phyloP scores from a whole-genome alignment of 2,113 vertebrate species.

The Anthoscopus minutus region DNA sequence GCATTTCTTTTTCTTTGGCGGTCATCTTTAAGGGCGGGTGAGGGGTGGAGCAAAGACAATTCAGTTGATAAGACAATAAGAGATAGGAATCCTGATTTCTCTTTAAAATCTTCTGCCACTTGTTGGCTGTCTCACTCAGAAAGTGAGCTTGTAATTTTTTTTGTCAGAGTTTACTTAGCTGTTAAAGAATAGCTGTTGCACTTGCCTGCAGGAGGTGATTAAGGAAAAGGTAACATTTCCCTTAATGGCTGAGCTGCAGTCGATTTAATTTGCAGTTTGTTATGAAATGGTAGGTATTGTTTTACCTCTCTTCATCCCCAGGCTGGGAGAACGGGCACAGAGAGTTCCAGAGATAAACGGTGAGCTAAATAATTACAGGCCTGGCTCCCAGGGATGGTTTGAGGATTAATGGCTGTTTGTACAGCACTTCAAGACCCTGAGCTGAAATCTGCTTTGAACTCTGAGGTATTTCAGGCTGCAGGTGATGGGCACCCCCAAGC shows the following conservation, averaged over 20 bases:
- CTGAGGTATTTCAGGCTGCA: background rate
- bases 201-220: background rate
- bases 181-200: background rate
- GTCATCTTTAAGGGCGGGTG: background rate
- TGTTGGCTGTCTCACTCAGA: background rate
- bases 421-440: background rate
- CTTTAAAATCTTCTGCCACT: background rate
- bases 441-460: background rate
- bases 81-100: background rate
- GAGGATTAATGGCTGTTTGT: slow-evolving; percentile 32
- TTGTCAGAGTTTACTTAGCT: background rate
- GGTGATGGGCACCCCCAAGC: background rate
- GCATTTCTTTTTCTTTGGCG: background rate
- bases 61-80: background rate
- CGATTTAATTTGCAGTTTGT: slow-evolving; percentile 19
- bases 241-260: background rate
- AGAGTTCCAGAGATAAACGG: background rate
- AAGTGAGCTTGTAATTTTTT: background rate
- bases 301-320: background rate
- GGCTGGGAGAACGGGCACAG: background rate
- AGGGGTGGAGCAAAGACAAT: background rate
- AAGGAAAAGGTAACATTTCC: background rate
- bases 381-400: background rate
- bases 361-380: background rate
- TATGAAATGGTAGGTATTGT: slow-evolving; percentile 12